Conservation (phyloP, 2,888 invertebrate species). For the Pomacea canaliculata region DNA sequence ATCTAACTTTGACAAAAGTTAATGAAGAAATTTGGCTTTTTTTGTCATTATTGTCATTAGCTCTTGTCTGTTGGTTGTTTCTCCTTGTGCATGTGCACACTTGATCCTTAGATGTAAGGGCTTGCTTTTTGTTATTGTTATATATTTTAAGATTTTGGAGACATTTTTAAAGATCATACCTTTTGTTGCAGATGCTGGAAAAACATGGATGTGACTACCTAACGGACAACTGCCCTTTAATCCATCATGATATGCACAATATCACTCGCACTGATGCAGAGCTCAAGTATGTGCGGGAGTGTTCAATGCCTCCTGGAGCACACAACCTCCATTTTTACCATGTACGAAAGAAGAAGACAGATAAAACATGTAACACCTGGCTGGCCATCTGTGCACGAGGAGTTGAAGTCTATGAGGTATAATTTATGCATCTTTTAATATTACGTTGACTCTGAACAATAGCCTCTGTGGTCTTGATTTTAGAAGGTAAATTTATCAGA, state of each 20-base stretch:
- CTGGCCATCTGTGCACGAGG: constrained; percentile 93
- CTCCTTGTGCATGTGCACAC: too few relatives aligned
- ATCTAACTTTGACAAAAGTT: too few relatives aligned
- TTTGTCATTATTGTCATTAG: too few relatives aligned
- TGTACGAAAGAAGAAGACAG: constrained; percentile 75
- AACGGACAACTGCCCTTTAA: constrained; percentile 77
- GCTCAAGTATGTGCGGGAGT: constrained; percentile 88
- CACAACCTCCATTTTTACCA: constrained; percentile 90
- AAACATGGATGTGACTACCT: constrained; percentile 73
- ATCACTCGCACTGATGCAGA: constrained; percentile 86
- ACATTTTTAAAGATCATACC: too few relatives aligned
- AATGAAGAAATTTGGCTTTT: too few relatives aligned
- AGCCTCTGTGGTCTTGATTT: neutral
- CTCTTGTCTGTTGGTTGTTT: too few relatives aligned
- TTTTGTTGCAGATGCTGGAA: constrained; percentile 69
- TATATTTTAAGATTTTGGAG: too few relatives aligned
- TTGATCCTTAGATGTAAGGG: too few relatives aligned
- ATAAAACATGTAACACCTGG: constrained; percentile 78
- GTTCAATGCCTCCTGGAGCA: constrained; percentile 84
- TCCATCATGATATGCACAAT: constrained; percentile 86
- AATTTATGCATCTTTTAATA: constrained; percentile 3
- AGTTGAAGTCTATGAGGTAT: constrained; percentile 84
- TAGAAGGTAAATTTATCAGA: too few relatives aligned
- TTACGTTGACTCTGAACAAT: neutral
- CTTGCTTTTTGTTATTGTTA: too few relatives aligned